Evolutionary conservation across 2,888 invertebrate genomes (phyloP), one percentile per base, ranked within the genome.

Genomic region (Machimus rusticus): DNA sequence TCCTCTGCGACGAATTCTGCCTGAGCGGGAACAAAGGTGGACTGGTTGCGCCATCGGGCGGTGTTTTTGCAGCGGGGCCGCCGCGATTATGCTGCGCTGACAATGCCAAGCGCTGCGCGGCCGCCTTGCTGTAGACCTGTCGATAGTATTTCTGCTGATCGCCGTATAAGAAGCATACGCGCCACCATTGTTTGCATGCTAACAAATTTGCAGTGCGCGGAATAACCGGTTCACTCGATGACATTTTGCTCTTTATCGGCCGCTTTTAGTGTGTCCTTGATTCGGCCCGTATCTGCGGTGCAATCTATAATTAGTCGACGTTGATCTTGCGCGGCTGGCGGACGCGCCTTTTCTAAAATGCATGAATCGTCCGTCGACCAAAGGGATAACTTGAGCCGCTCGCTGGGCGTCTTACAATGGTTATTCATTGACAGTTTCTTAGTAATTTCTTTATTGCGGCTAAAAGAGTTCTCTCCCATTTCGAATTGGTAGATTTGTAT

Each of bases 161-260:
- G 82, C 97, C 97, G 91, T 97, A 95, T 94, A 97, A 95, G 95
- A 96, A 97, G 91, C 97, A 97, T 88, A 97, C 97, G 93, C 96
- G 96, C 97, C 97, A 97, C 97, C 97, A 97, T 94, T 97, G 96
- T 92, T 96, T 96, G 93, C 96, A 96, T 95, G 96, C 96, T 89
- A 96, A 93, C 91, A 96, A 95, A 93, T 96, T 96, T 89, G 96
- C 96, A 57, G 96, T 93, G 90, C 93, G 92, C 91, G 93, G 92
- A 90, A 93, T 91, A 90, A 91, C 91, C 89, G 93, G 92, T 90
- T 92, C 92, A 90, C 43, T 87, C 28, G 89, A 90, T 90, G 91
- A 90, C 91, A 92, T 90, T 90, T 89, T 91, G 90, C 91, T 90
- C 46, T 43, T 85, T 85, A 74, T 74, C 74, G 46, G 31, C 74